These are phyloP conservation scores for Amiota mariae DNA, from an alignment of 2,888 invertebrate species.

Conservation along the genomic window DNA sequence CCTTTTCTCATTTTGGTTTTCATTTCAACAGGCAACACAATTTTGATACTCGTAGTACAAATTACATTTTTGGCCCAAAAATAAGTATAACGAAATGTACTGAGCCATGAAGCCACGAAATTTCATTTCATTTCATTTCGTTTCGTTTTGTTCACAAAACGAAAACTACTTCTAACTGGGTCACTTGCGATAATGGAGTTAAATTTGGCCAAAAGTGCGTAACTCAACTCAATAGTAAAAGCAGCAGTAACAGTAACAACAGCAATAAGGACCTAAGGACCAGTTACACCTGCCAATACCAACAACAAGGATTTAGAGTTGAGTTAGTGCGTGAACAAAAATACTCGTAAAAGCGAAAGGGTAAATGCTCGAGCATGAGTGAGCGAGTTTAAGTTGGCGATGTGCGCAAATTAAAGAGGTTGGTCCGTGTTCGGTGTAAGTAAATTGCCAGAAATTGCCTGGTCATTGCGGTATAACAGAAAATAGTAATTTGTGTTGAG, in stretches of 20 bases:
- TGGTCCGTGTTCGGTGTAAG: conserved; percentile 7
- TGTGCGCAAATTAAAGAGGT: conserved; percentile 23
- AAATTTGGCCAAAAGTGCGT: conserved; percentile 32
- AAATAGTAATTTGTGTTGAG: not conserved
- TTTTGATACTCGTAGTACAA: not conserved
- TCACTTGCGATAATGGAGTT: conserved; percentile 35
- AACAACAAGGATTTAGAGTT: too few relatives aligned
- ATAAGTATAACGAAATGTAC: not conserved
- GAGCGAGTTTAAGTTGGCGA: not conserved
- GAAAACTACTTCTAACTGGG: conserved; percentile 32
- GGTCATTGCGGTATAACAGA: conserved; percentile 21
- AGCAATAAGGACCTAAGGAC: too few relatives aligned
- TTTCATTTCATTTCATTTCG: not conserved
- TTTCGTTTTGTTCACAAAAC: not conserved
- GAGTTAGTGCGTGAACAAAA: too few relatives aligned
- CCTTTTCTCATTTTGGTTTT: too few relatives aligned
- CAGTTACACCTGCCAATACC: too few relatives aligned
- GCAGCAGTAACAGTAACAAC: too few relatives aligned
- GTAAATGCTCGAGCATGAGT: conserved; percentile 9
- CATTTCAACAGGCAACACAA: too few relatives aligned
- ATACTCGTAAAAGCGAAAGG: not conserved
- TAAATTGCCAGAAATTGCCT: conserved; percentile 32
- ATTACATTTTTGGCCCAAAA: not conserved
- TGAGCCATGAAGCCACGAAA: conserved; percentile 23
- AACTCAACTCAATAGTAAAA: not conserved